Conservation (phyloP, 2,888 invertebrate genomes). For the Dione juno region DNA sequence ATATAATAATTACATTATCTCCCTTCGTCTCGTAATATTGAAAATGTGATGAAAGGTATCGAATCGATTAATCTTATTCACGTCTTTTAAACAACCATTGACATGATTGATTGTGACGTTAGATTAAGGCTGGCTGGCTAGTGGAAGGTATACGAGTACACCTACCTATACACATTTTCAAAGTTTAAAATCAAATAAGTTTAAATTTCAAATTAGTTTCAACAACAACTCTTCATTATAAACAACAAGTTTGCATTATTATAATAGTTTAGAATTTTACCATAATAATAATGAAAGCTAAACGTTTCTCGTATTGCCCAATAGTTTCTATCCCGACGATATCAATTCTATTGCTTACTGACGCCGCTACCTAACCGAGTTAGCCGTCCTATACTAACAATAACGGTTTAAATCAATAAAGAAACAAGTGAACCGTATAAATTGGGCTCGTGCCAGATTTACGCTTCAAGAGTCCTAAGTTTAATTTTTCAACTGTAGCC, state of each 20-base stretch:
- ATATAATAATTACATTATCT: too few species aligned
- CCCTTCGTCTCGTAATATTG: neutral
- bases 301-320: neutral
- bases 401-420: slow-evolving; percentile 42
- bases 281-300: neutral
- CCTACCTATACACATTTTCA: neutral
- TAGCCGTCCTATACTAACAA: slow-evolving; percentile 16
- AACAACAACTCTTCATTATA: neutral
- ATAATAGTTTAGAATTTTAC: neutral
- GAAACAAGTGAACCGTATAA: slow-evolving; percentile 33
- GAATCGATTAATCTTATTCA: slow-evolving; percentile 12
- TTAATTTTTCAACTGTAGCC: slow-evolving; percentile 30
- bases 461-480: slow-evolving; percentile 25
- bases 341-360: neutral
- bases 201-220: too few species aligned
- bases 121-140: neutral
- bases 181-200: too few species aligned
- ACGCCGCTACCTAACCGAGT: slow-evolving; percentile 7
- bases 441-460: slow-evolving; percentile 42
- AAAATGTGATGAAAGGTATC: neutral
- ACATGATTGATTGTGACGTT: slow-evolving; percentile 18
- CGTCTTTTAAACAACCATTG: slow-evolving; percentile 10
- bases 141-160: too few species aligned
- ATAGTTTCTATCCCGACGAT: neutral
- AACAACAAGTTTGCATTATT: too few species aligned